These are phyloP conservation scores for Notothenia coriiceps DNA, from an alignment of 2,113 vertebrate genomes.

Conservation along the genomic window DNA sequence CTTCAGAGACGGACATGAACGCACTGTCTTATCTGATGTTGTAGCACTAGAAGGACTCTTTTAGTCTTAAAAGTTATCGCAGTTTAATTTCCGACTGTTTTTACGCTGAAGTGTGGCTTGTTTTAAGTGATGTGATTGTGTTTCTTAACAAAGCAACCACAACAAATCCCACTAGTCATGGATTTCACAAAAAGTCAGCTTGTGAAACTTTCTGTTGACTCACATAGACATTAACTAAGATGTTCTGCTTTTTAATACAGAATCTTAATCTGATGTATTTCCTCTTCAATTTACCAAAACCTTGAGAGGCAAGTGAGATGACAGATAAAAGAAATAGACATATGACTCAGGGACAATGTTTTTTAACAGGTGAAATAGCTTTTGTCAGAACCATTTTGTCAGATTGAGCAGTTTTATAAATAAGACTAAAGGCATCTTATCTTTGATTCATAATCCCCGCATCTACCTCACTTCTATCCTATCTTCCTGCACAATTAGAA, in stretches of 20 bases:
- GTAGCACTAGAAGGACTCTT: constrained; percentile 63
- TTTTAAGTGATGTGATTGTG: background rate
- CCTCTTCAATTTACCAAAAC: background rate
- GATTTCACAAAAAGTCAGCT: background rate
- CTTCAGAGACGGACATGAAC: constrained; percentile 84
- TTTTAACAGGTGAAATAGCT: no score
- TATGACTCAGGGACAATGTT: no score
- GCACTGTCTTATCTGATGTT: constrained; percentile 86
- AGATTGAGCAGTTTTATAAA: no score
- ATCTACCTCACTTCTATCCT: background rate
- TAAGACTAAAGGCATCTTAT: no score
- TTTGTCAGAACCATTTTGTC: no score
- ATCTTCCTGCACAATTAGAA: background rate
- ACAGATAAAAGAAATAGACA: no score
- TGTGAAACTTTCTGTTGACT: background rate
- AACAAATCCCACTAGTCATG: background rate
- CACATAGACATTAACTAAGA: background rate
- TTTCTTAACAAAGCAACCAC: background rate
- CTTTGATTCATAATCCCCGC: background rate
- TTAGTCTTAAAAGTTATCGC: background rate
- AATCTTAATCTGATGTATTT: background rate
- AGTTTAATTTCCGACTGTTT: background rate
- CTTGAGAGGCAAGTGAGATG: no score
- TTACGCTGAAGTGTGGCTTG: background rate
- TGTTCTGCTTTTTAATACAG: background rate